phyloP scores from a whole-genome alignment of 2,888 invertebrate genomes.

The Clistopyga incitator region DNA sequence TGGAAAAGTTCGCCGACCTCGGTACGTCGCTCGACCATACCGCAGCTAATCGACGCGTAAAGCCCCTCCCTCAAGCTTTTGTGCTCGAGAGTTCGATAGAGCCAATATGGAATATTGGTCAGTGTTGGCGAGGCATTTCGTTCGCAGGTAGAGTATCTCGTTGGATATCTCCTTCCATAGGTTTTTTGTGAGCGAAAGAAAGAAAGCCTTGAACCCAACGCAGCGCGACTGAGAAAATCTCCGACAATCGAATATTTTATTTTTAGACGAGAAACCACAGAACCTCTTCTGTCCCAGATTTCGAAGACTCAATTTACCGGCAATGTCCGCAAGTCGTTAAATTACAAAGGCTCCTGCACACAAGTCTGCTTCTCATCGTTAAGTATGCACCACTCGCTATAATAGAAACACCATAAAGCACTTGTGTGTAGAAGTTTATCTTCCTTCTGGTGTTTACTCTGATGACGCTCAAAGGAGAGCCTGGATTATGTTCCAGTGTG shows the following conservation, averaged over 20 bases:
- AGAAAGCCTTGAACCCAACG: background rate
- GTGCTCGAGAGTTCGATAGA: constrained; percentile 35
- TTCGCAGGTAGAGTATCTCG: background rate
- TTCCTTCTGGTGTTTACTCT: constrained; percentile 1
- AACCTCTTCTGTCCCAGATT: constrained; percentile 15
- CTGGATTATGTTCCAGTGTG: constrained; percentile 8
- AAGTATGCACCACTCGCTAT: background rate
- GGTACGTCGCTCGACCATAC: constrained; percentile 27
- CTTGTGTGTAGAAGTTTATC: background rate
- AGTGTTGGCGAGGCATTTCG: background rate
- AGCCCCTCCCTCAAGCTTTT: constrained; percentile 15
- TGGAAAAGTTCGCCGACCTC: constrained; percentile 47
- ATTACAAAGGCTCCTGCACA: constrained; percentile 7
- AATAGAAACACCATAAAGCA: constrained; percentile 16
- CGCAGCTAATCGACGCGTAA: constrained; percentile 51
- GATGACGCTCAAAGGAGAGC: constrained; percentile 12
- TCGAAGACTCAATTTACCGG: constrained; percentile 12
- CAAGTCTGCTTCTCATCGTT: background rate
- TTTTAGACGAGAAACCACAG: constrained; percentile 3
- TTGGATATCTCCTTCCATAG: background rate
- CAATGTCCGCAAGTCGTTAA: constrained; percentile 14
- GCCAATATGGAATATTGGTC: background rate
- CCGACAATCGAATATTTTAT: background rate
- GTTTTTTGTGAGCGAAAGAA: background rate
- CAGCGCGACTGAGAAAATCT: background rate